Evolutionary conservation across 2,888 invertebrate species (phyloP).

Genomic region (Cerastoderma edule): DNA sequence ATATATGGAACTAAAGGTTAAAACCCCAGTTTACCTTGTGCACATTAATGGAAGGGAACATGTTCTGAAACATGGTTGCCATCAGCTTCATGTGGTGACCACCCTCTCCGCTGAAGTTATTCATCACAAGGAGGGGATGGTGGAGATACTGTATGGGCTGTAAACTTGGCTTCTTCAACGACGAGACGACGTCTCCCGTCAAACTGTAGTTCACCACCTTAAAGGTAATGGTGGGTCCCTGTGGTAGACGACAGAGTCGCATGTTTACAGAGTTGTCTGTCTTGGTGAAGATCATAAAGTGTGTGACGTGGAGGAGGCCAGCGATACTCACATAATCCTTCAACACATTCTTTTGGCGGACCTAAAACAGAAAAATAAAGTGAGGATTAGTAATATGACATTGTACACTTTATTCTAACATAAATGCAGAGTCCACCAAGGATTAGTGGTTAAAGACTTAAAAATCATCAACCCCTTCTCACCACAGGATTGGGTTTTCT

Average conservation of each 20-base stretch:
- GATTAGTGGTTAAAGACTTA: neutral
- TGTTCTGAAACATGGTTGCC: slow-evolving; percentile 98
- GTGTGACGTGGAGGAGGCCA: slow-evolving; percentile 95
- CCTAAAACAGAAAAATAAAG: slow-evolving; percentile 85
- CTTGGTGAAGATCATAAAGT: slow-evolving; percentile 94
- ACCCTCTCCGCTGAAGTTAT: slow-evolving; percentile 92
- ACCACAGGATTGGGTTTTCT: too few species aligned
- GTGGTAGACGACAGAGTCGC: slow-evolving; percentile 92
- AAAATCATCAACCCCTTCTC: neutral
- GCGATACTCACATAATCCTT: slow-evolving; percentile 97
- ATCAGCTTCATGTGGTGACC: slow-evolving; percentile 87
- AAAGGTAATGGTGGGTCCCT: slow-evolving; percentile 97
- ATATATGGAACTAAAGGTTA: neutral
- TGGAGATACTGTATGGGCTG: slow-evolving; percentile 89
- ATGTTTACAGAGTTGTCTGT: slow-evolving; percentile 90
- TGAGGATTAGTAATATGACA: too few species aligned
- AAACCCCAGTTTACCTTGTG: slow-evolving; percentile 87
- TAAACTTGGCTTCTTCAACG: slow-evolving; percentile 90
- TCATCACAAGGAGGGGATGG: slow-evolving; percentile 93
- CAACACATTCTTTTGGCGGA: slow-evolving; percentile 94
- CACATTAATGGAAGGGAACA: slow-evolving; percentile 98
- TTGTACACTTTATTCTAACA: too few species aligned
- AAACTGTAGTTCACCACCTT: slow-evolving; percentile 91
- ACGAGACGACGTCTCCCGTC: slow-evolving; percentile 92
- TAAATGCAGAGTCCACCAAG: too few species aligned